Evolutionary conservation across 2,113 vertebrate species (phyloP), one percentile per base, ranked within the genome.

Genomic region (Macroglossus sobrinus): DNA sequence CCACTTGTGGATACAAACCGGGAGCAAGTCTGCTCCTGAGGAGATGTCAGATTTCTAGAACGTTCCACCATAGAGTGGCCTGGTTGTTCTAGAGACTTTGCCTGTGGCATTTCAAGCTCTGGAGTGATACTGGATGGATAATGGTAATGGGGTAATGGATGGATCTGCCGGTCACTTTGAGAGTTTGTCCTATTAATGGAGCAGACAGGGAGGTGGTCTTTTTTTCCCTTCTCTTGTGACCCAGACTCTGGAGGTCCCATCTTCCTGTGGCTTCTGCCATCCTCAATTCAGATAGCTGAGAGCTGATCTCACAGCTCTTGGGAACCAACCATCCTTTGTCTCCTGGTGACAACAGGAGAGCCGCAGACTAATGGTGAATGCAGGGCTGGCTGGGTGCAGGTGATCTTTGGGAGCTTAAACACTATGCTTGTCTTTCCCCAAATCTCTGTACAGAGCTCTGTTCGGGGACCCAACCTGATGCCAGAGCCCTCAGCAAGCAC

Each of bases 1-100:
- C 43, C 28, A 13, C 47, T 64, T 89, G 53, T 55, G 38, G 53
- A n/a, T 89, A 24, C 10, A 76, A 76, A 93, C 28, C 1, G 7
- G 82, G 82, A 74, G 74, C 5, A 40, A 81, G 57, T 66, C 47
- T 88, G 68, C 47, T 85, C 16, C 64, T 15, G 6, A 33, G 35
- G 47, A 93, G 61, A 59, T 11, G 24, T 43, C 69, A 68, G 64
- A 40, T 88, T 96, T 95, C 74, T 75, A 55, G 55, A 85, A 57
- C 12, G 2, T 76, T 50, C 10, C 13, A 43, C 33, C 26, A 18
- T 10, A 30, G 45, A 43, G 38, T 15, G 13, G 7, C 53, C 82
- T 64, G 9, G 61, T 35, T 71, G 24, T 64, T 91, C 21, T 55
- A 50, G 64, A 61, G 0, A 61, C 26, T 63, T 74, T 72, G 40